A percentile compares a stretch with the other conserved stretches of the same genome.
Conservation (phyloP, 2,113 vertebrate species). For the Dicrurus megarhynchus region DNA sequence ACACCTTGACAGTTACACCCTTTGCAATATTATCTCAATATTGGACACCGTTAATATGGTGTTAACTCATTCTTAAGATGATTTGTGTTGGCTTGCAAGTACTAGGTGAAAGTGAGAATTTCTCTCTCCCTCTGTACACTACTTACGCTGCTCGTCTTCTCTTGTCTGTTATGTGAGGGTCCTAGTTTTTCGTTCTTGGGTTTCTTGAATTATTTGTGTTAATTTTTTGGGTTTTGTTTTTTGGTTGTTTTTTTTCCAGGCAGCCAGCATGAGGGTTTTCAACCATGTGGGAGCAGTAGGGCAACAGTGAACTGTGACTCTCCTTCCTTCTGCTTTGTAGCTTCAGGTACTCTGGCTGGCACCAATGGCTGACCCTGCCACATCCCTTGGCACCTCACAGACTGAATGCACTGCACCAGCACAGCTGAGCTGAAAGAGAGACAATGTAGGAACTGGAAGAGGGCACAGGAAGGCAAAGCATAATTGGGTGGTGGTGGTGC, state of each 20-base stretch:
- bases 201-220: background rate
- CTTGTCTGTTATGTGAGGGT: background rate
- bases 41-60: background rate
- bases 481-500: background rate
- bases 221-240: background rate
- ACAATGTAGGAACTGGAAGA: background rate
- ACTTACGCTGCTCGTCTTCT: background rate
- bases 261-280: background rate
- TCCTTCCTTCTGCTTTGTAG: background rate
- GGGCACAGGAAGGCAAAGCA: background rate
- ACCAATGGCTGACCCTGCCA: accelerated
- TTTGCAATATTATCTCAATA: background rate
- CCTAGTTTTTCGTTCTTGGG: background rate
- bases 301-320: background rate
- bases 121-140: background rate
- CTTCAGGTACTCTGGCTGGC: no score
- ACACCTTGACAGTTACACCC: background rate
- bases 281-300: background rate
- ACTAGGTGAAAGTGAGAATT: background rate
- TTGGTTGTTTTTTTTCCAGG: no score
- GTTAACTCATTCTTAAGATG: background rate
- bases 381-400: accelerated
- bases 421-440: background rate
- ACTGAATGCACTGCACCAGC: no score
- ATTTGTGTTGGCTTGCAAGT: background rate